Base-by-base conservation (phyloP, 2,888 invertebrate species). In the Eretmocerus hayati region DNA sequence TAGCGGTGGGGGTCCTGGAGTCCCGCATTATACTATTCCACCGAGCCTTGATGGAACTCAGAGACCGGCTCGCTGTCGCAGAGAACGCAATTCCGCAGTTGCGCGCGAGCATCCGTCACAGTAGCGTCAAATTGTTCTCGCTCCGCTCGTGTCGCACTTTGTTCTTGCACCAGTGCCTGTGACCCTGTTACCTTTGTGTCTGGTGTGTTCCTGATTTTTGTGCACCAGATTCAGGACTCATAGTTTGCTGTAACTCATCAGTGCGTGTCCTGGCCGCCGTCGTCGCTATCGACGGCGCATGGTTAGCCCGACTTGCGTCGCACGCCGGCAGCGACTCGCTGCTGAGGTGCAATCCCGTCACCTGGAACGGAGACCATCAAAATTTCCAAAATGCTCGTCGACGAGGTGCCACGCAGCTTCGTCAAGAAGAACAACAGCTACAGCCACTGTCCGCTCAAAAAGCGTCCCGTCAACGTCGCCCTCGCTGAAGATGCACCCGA, bases 381-480 rank as follows among this genome's bases (percentile, higher is more conserved):
- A n/a, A n/a, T n/a, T n/a, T n/a, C n/a, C 15, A 13, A 35, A 20
- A 69, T 69, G 68, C 62, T 67, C 47, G 63, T 65, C 50, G 67
- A 70, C 50, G 66, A 66, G 48, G 71, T 72, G 70, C 72, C 74
- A 15, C 66, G 72, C 19, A 71, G 71, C 51, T 70, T 72, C 61
- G 64, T 71, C 13, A 71, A 72, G 64, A 74, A 72, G 62, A 75
- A 74, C 63, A 71, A 72, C 59, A 90, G 89, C 73, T 91, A 91
- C 74, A 87, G 89, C 70, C 85, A 90, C 75, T 90, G 90, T 73
- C 91, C 91, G 75, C 80, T 91, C 65, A 91, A 91, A 76, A 91
- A 91, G 79, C 83, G 91, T 71, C 91, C 91, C 55, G 87, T 90
- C 67, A 75, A 82, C 66, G 80, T 85, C 65, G 78, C 83, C 71